Evolutionary conservation across 2,888 invertebrate species (phyloP), one percentile per base, ranked within the genome.

Genomic region (Scaptomyza cyrtandrae): DNA sequence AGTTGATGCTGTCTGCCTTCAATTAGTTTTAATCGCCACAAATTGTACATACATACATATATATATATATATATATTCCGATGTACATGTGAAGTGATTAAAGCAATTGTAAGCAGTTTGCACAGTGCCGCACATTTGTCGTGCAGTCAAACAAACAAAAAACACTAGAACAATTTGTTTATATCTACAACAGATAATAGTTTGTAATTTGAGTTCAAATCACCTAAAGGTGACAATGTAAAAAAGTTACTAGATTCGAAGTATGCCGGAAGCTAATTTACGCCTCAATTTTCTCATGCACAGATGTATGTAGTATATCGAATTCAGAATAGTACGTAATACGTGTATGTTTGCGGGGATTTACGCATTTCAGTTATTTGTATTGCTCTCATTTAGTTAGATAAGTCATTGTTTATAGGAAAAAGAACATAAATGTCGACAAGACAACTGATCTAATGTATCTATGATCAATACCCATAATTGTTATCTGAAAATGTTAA

Each of bases 11-110:
- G 53, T 49, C 46, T 59, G 59, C 56, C 75, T 59, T 74, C 68
- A 68, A 74, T 74, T 73, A 68, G 58, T 63, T 69, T 59, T 68
- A 68, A 52, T 74, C 75, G 55, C 24, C 62, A 52, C 63, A 44
- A 27, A 52, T 45, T 52, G 52, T n/a, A 31, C 13, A 52, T 14
- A 14, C 29, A 45, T 14, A 35, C 14, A n/a, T n/a, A n/a, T n/a
- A n/a, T n/a, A n/a, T n/a, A n/a, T n/a, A n/a, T n/a, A n/a, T n/a
- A 46, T 3, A 10, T 19, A 14, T 9, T 52, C 16, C 9, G 4
- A 45, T 6, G 37, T 37, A 13, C 7, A 16, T 48, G 16, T 9
- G 6, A 59, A 52, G 60, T 70, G 73, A 83, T 83, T 80, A 65
- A 19, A 73, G 41, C 73, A 71, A 68, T 72, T 73, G 66, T 53